Conservation (phyloP, 2,888 invertebrate genomes). For the Xanthorhoe spadicearia region DNA sequence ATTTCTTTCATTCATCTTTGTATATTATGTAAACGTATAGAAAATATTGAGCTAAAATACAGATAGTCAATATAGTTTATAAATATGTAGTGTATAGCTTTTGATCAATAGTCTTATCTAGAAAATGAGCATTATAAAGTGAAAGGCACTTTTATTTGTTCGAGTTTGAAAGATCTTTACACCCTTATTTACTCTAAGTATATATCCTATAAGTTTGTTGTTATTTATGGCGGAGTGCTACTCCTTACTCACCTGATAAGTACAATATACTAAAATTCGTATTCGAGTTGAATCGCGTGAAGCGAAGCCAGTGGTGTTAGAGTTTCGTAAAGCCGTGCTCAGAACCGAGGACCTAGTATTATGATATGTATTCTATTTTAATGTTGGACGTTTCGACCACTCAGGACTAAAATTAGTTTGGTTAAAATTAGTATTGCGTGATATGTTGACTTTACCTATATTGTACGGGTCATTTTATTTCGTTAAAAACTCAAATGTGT, state of each 20-base stretch:
- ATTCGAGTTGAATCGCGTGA: conserved; percentile 51
- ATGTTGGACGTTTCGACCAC: conserved; percentile 22
- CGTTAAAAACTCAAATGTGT: too few relatives aligned
- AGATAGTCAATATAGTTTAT: conserved; percentile 25
- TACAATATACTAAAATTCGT: conserved; percentile 69
- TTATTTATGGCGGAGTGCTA: conserved; percentile 81
- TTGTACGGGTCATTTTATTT: background rate
- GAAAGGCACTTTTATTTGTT: conserved; percentile 58
- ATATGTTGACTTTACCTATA: background rate
- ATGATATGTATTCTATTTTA: conserved; percentile 43
- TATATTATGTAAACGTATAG: conserved; percentile 51
- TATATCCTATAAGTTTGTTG: conserved; percentile 53
- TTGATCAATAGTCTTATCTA: conserved; percentile 24
- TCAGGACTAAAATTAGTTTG: background rate
- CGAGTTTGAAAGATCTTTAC: conserved; percentile 49
- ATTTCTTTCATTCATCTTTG: conserved; percentile 48
- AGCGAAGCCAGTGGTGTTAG: conserved; percentile 67
- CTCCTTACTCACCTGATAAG: conserved; percentile 66
- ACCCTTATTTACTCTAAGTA: conserved; percentile 38
- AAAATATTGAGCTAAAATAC: conserved; percentile 48
- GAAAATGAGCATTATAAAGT: conserved; percentile 62
- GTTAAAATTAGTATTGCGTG: background rate
- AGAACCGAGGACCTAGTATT: conserved; percentile 53
- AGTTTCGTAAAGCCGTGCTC: conserved; percentile 83
- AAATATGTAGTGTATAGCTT: conserved; percentile 11